These are phyloP conservation scores for Drosophila hamatofila DNA, from an alignment of 2,888 invertebrate species.

Conservation along the genomic window DNA sequence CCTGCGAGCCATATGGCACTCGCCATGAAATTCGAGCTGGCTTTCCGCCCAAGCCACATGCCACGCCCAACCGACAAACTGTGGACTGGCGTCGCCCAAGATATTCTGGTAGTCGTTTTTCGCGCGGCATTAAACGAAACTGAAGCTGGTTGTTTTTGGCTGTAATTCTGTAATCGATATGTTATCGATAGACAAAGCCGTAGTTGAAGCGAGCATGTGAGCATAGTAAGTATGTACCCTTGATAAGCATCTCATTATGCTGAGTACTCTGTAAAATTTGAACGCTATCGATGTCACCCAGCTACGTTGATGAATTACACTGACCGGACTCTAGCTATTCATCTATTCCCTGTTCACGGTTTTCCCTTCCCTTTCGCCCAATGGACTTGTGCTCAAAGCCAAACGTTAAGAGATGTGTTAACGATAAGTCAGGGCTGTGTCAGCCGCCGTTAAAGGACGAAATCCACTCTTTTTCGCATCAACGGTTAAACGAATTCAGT, in stretches of 20 bases:
- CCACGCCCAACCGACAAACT: not conserved
- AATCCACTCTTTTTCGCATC: not conserved
- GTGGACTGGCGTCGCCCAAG: slow-evolving; percentile 3
- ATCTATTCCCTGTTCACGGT: no score
- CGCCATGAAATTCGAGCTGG: slow-evolving; percentile 34
- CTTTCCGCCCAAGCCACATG: not conserved
- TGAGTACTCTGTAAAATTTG: not conserved
- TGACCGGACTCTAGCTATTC: not conserved
- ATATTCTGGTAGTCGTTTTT: not conserved
- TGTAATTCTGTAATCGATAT: slow-evolving; percentile 4
- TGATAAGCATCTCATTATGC: slow-evolving; percentile 5
- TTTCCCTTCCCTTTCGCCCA: not conserved
- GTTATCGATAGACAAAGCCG: slow-evolving; percentile 11
- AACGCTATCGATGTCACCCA: not conserved
- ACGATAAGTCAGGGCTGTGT: not conserved
- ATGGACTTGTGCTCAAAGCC: not conserved
- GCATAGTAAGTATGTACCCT: not conserved
- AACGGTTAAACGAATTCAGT: not conserved
- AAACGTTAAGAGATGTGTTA: not conserved
- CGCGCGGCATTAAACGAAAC: not conserved
- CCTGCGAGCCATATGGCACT: slow-evolving; percentile 32
- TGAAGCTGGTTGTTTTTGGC: not conserved
- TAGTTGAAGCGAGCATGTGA: no score
- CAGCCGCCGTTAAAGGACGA: not conserved
- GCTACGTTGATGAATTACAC: slow-evolving; percentile 4